A percentile compares a stretch with the other conserved stretches of the same genome.
These are phyloP conservation scores for Euclidia mi DNA, from an alignment of 2,888 invertebrate genomes.

Conservation along the genomic window DNA sequence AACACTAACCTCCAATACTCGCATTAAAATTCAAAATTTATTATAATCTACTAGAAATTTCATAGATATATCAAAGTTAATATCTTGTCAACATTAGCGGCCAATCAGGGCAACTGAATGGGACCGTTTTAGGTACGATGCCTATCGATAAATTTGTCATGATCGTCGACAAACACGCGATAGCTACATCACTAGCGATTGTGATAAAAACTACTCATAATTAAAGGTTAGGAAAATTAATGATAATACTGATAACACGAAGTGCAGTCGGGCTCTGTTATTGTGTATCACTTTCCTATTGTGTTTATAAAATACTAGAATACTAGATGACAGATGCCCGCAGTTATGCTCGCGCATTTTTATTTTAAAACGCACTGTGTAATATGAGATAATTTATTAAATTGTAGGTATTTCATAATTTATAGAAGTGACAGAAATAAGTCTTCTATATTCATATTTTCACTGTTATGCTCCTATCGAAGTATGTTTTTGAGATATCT, in stretches of 20 bases:
- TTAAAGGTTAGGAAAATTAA: slow-evolving; percentile 54
- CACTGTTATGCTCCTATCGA: no score
- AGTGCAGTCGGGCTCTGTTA: slow-evolving; percentile 20
- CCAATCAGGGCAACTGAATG: slow-evolving; percentile 64
- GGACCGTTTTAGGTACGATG: slow-evolving; percentile 65
- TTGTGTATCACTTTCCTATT: no score
- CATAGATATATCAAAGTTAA: slow-evolving; percentile 58
- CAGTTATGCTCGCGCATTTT: no score
- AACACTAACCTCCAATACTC: background rate
- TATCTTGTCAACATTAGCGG: slow-evolving; percentile 65
- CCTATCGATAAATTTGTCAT: slow-evolving; percentile 71
- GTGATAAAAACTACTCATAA: slow-evolving; percentile 55
- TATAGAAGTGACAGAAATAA: no score
- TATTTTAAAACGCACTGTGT: no score
- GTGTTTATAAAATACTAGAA: no score
- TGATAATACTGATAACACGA: slow-evolving; percentile 36
- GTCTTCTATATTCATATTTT: no score
- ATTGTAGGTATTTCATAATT: no score
- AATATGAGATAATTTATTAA: no score
- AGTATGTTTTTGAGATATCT: no score
- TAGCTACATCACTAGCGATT: slow-evolving; percentile 69
- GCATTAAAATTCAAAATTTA: slow-evolving; percentile 37
- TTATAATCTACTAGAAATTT: slow-evolving; percentile 32
- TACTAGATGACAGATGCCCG: no score
- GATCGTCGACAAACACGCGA: slow-evolving; percentile 73